Base-by-base conservation (phyloP, 2,113 vertebrate species). In the Martes martes region DNA sequence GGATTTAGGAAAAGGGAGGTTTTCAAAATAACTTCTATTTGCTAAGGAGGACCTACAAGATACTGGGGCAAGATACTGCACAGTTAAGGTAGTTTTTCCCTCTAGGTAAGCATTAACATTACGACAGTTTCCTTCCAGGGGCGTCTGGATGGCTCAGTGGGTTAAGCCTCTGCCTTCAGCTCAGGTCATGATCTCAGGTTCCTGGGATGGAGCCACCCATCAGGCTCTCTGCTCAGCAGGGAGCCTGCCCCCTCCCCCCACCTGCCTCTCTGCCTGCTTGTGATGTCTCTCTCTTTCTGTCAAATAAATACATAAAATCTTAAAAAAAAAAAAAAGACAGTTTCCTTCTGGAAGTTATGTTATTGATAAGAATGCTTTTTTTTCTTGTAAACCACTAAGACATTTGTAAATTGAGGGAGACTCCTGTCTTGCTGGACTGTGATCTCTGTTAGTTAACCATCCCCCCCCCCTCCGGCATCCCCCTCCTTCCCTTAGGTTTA, bases 381-480 rank as follows among this genome's bases (percentile, higher is more conserved):
- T 33, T 69, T n/a, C 33, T 69, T n/a, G 31, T 67, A n/a, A 67
- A 18, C n/a, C n/a, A 67, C 65, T 67, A 67, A 67, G 15, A 67
- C 65, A n/a, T 67, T 67, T 19, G 33, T n/a, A 69, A 69, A n/a
- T 33, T 69, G 16, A 69, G 65, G 67, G 67, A 69, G 33, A 69
- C 67, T 69, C 7, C 67, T 69, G 33, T 69, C 67, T n/a, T 69
- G 67, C 15, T 18, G 67, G 67, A 69, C 67, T 69, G 67, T 69
- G 67, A n/a, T 69, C 33, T 69, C 67, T n/a, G 7, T 69, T 69
- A n/a, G 65, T n/a, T 67, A 69, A 69, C 16, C 33, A 69, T n/a
- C 7, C 11, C 0, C 26, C 52, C 39, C 7, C 11, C 0, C 26
- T 15, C 39, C 4, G 1, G 4, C 4, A 52, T 0, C 52, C 15